These are phyloP conservation scores for Lucifuga dentata DNA, from an alignment of 2,113 vertebrate species.

Conservation along the genomic window DNA sequence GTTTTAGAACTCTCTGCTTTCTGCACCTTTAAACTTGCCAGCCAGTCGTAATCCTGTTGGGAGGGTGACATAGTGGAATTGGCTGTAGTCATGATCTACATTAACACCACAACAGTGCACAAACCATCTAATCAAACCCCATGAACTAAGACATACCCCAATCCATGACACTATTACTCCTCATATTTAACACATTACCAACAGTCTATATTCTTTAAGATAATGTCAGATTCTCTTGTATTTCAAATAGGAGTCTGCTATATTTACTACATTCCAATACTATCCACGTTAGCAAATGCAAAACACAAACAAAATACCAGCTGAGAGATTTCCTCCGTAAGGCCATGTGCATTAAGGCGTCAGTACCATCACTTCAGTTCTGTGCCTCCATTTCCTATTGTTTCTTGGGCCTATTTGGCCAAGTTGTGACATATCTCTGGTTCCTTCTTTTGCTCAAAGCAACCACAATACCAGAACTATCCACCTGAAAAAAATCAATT, in stretches of 20 bases:
- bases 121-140: slow-evolving; percentile 65
- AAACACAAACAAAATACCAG: not conserved
- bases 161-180: slow-evolving; percentile 31
- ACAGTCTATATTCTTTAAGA: slow-evolving; percentile 15
- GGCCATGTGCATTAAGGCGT: not conserved
- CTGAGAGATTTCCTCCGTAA: not conserved
- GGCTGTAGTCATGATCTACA: slow-evolving; percentile 44
- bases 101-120: slow-evolving; percentile 61
- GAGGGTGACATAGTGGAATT: slow-evolving; percentile 63
- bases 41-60: slow-evolving; percentile 65
- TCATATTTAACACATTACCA: slow-evolving; percentile 8
- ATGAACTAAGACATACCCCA: slow-evolving; percentile 46
- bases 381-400: slow-evolving; percentile 36
- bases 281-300: not conserved
- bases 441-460: slow-evolving; percentile 54
- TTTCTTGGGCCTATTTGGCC: slow-evolving; percentile 35
- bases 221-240: not conserved
- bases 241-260: not conserved
- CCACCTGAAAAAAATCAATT: slow-evolving; percentile 72
- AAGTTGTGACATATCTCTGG: slow-evolving; percentile 56
- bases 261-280: not conserved
- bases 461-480: slow-evolving; percentile 60
- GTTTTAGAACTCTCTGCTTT: slow-evolving; percentile 70
- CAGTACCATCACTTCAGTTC: not conserved
- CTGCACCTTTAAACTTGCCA: slow-evolving; percentile 66